Base-by-base conservation (phyloP, 1,140 invertebrate genomes). In the Pachyrhynchus sulphureomaculatus region DNA sequence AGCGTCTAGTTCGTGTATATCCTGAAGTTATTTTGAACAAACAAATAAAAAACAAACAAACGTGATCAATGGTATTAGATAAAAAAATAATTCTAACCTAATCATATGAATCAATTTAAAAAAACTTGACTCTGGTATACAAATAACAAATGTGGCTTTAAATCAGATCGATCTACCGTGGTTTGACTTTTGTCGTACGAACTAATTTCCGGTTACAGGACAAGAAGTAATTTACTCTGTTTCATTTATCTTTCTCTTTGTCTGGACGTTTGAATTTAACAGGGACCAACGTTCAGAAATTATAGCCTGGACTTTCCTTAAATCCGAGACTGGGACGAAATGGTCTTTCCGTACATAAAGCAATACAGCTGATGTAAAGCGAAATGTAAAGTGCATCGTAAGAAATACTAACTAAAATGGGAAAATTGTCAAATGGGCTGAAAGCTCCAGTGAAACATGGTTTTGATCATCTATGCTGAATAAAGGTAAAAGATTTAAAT, bases 121-220 rank as follows among this genome's bases (percentile, higher is more conserved):
- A n/a, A n/a, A n/a, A n/a, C n/a, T n/a, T n/a, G n/a, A n/a, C n/a
- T n/a, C n/a, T n/a, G n/a, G n/a, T n/a, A n/a, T n/a, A n/a, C 5
- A 29, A 6, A 29, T 10, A 29, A 29, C 26, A 29, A 6, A 3
- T 9, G 6, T 29, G 52, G n/a, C 42, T 32, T 21, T 52, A 24
- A 15, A 47, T 41, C 10, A 54, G 37, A 64, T 67, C 66, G 66
- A 67, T 67, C 52, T 24, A 18, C 15, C 12, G 44, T 48, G 66
- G 68, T 70, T 68, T 68, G 67, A 70, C 64, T 70, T 68, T 65
- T 67, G 68, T 64, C 66, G 37, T 58, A 55, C 53, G 36, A 55
- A 70, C 68, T 70, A 68, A 70, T 70, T 70, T 70, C 68, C 68
- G 67, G 67, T 60, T 64, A 58, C 59, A 53, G 67, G 66, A 62